phyloP scores from a whole-genome alignment of 2,797 vertebrate species.

The Microcaecilia unicolor region DNA sequence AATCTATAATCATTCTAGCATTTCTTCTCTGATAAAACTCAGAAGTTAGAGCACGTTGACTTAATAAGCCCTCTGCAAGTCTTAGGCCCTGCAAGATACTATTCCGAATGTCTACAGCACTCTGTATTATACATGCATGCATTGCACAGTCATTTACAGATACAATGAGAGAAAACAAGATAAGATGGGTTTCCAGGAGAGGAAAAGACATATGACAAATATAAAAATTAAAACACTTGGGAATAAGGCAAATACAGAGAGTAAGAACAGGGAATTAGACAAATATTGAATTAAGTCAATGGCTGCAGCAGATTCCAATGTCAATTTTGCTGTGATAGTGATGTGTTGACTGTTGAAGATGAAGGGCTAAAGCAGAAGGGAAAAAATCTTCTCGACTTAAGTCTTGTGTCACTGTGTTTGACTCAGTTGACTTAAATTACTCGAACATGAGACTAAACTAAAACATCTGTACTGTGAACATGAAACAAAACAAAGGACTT shows the following conservation, averaged over 20 bases:
- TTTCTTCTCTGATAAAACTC: background rate
- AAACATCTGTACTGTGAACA: too few species aligned
- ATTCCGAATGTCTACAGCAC: background rate
- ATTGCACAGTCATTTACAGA: constrained; percentile 22
- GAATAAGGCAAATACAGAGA: constrained; percentile 54
- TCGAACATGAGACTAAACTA: too few species aligned
- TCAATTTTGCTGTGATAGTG: constrained; percentile 36
- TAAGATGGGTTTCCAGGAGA: constrained; percentile 28
- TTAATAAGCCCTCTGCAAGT: background rate
- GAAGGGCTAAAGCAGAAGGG: constrained; percentile 28
- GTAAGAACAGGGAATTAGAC: constrained; percentile 51
- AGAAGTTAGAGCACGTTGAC: background rate
- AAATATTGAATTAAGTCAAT: constrained; percentile 65
- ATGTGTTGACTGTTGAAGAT: constrained; percentile 42
- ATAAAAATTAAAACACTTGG: constrained; percentile 36
- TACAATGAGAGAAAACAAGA: constrained; percentile 23
- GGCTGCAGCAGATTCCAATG: constrained; percentile 37
- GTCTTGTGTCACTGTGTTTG: constrained; percentile 8
- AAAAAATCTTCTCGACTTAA: constrained; percentile 7
- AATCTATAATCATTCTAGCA: background rate
- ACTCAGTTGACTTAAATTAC: constrained; percentile 6
- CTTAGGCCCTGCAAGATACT: too few species aligned
- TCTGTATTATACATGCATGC: constrained; percentile 24
- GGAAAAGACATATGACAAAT: constrained; percentile 41
- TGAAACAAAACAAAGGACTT: too few species aligned